Base-by-base conservation (phyloP, 2,888 invertebrate genomes). In the Chromoteleia sp. region DNA sequence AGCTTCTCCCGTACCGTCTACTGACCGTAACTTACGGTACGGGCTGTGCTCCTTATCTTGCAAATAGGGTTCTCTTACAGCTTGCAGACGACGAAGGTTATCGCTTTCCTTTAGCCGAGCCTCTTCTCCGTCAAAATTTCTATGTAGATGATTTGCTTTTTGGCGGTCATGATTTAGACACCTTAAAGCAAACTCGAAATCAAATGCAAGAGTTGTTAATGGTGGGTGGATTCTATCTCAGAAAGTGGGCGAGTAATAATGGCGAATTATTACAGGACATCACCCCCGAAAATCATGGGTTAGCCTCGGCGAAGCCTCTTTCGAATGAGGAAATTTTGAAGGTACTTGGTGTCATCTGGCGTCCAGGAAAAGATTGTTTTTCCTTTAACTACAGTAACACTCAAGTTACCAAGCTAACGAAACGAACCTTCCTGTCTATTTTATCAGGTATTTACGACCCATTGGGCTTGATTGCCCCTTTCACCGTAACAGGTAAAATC, bases 401-500 rank as follows among this genome's bases (percentile, higher is more conserved):
- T 33, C 2, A 12, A 2, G 8, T 15, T 5, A 41, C 6, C 41
- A 12, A 14, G 3, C 41, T 2, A 3, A 50, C 61, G 5, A 61
- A 61, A 12, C 14, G 61, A 2, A 43, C 10, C 2, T 61, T 61
- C 5, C 8, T 61, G 19, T 61, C 61, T 0, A 3, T 61, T 2
- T 7, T 61, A 2, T 43, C 45, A 0, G 45, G 45, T 6, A 19
- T 61, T n/a, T 61, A 61, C 12, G 61, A 45, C 17, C 45, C 45
- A 15, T 5, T 61, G n/a, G 61, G 61, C 1, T 61, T 29, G 61
- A 30, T 30, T 10, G 48, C 74, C 0, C 73, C 68, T 1, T 43
- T 50, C n/a, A n/a, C 65, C 2, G 30, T 75, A 0, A 1, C 14
- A 19, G 78, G 68, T 1, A 74, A 81, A 17, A 67, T 67, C 0